These are phyloP conservation scores for Phalanger gymnotis DNA, from an alignment of 2,797 vertebrate species.

Conservation along the genomic window DNA sequence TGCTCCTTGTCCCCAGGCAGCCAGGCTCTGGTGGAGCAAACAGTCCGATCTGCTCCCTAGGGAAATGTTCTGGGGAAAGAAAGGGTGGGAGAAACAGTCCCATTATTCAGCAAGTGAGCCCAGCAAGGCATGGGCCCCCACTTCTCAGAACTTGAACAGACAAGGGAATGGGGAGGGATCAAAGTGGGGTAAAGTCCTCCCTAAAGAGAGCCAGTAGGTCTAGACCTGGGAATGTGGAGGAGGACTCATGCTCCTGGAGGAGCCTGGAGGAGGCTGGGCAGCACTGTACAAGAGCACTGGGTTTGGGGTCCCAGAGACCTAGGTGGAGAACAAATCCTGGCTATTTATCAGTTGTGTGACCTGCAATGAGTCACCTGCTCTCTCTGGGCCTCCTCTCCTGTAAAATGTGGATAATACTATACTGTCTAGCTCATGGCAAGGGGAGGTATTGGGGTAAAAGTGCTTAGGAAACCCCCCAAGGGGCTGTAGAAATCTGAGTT, in stretches of 20 bases:
- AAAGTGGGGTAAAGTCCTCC: neutral
- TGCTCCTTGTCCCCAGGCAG: neutral
- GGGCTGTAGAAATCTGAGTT: neutral
- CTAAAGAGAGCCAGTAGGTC: neutral
- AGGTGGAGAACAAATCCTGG: neutral
- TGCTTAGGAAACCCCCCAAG: neutral
- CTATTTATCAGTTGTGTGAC: neutral
- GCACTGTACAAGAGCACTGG: neutral
- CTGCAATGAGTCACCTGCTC: neutral
- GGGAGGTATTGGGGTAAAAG: neutral
- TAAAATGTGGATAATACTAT: neutral
- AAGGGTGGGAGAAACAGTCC: neutral
- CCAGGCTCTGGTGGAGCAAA: neutral
- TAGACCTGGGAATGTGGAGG: neutral
- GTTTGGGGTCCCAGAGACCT: neutral
- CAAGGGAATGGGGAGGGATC: neutral
- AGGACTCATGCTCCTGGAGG: neutral
- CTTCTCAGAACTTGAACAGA: neutral
- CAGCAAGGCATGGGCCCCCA: neutral
- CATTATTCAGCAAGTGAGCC: neutral
- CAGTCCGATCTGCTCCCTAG: neutral
- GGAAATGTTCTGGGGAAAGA: neutral
- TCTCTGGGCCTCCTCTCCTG: neutral
- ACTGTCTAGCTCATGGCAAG: neutral
- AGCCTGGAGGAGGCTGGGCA: neutral